Conservation (phyloP, 2,113 vertebrate genomes). For the Alligator sinensis region DNA sequence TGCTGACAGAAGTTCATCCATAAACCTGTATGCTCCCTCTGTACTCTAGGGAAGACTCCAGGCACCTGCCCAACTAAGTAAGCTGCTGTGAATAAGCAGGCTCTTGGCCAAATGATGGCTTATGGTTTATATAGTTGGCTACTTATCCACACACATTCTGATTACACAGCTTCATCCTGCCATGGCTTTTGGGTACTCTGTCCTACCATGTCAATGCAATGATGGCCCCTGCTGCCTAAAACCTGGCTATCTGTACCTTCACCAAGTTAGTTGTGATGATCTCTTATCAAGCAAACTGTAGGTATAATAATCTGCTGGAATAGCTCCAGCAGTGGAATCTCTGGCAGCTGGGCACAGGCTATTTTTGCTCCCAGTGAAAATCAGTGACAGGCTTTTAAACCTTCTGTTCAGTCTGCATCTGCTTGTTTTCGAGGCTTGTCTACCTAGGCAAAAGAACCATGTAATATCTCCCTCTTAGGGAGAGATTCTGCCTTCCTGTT, state of each 20-base stretch:
- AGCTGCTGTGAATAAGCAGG: background rate
- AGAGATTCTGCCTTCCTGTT: background rate
- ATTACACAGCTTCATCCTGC: background rate
- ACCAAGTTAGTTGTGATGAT: fast-evolving
- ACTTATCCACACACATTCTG: background rate
- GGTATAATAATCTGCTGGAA: background rate
- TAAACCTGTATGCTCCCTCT: background rate
- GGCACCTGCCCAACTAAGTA: background rate
- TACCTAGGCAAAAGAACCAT: background rate
- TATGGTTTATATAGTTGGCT: background rate
- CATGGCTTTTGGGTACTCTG: background rate
- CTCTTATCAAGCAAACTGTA: background rate
- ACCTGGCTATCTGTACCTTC: conserved; percentile 13
- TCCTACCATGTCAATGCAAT: background rate
- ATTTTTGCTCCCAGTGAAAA: background rate
- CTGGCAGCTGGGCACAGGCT: conserved; percentile 36
- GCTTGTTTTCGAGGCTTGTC: background rate
- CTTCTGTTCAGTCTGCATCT: background rate
- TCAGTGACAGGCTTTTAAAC: conserved; percentile 24
- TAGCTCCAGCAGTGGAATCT: background rate
- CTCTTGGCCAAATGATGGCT: background rate
- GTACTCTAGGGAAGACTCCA: background rate
- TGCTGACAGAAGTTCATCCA: background rate
- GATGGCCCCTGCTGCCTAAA: background rate
- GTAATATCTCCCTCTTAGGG: background rate